Evolutionary conservation across 2,113 vertebrate species (phyloP), one percentile per base, ranked within the genome.

Genomic region (Ceyx melanurus): DNA sequence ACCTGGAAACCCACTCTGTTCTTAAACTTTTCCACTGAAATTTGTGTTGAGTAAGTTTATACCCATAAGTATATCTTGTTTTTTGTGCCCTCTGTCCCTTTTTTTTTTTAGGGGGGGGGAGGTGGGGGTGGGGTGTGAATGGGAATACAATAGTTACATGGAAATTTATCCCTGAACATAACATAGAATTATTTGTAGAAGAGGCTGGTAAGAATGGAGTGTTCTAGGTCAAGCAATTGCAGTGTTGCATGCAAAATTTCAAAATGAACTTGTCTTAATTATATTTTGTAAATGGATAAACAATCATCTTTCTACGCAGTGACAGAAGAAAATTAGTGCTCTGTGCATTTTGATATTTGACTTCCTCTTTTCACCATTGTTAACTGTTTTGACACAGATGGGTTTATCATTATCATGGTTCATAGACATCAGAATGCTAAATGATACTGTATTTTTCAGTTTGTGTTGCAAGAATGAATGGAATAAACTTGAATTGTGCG

Each of bases 401-500:
- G 89, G 94, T 97, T 97, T 96, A 94, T 97, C 94, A 88, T 96
- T 95, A 96, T 82, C 94, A 96, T 98, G 95, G 96, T 97, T 97
- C 96, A 97, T 97, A 96, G 95, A 92, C 96, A 97, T 97, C 95
- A 86, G 97, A 98, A 97, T 97, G 97, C 97, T 98, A 96, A 98
- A 94, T 94, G 96, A 98, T 98, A 97, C 96, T 93, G 97, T 98
- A 97, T 98, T 97, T 97, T 97, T 96, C 93, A 97, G 97, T 98
- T 97, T 96, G 96, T 98, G 97, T 98, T 98, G 98, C 97, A 98
- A 97, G 98, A 98, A 97, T 96, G 97, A 98, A 98, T 98, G 97
- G 97, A 98, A 98, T 98, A 98, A 98, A 98, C 96, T 98, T 98
- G 98, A 98, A 97, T 97, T 97, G 97, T 98, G 97, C 87, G 97